These are phyloP conservation scores for Anagyrus pseudococci DNA, from an alignment of 2,888 invertebrate species.

Conservation along the genomic window DNA sequence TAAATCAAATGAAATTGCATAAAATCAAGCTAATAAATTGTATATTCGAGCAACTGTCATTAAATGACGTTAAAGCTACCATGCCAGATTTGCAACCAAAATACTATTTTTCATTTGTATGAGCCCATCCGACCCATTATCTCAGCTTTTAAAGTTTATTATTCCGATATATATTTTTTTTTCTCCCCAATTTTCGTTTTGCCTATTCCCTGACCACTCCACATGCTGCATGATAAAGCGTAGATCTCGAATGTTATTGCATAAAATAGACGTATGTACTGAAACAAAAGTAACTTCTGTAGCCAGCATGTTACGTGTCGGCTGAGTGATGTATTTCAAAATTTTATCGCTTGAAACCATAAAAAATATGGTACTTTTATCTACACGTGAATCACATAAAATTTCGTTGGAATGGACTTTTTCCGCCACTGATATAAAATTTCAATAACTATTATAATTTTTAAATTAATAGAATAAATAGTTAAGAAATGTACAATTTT, in stretches of 20 bases:
- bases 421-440: no score
- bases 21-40: not conserved
- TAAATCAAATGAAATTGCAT: not conserved
- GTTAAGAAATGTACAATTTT: no score
- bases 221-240: slow-evolving; percentile 27
- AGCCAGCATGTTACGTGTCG: slow-evolving; percentile 19
- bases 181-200: not conserved
- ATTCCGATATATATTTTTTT: slow-evolving; percentile 6
- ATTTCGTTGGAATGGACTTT: no score
- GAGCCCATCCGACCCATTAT: not conserved
- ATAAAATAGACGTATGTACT: slow-evolving; percentile 1
- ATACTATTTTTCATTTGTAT: not conserved
- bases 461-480: no score
- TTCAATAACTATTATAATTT: no score
- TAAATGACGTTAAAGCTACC: not conserved
- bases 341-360: not conserved
- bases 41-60: no score
- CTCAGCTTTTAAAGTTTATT: not conserved
- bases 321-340: slow-evolving; percentile 1
- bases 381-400: not conserved
- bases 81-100: not conserved
- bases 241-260: not conserved
- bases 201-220: slow-evolving; percentile 3
- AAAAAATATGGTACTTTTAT: not conserved
- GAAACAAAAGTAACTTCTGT: not conserved